Evolutionary conservation across 1,140 invertebrate species (phyloP).

Genomic region (Drosophila baimaii): DNA sequence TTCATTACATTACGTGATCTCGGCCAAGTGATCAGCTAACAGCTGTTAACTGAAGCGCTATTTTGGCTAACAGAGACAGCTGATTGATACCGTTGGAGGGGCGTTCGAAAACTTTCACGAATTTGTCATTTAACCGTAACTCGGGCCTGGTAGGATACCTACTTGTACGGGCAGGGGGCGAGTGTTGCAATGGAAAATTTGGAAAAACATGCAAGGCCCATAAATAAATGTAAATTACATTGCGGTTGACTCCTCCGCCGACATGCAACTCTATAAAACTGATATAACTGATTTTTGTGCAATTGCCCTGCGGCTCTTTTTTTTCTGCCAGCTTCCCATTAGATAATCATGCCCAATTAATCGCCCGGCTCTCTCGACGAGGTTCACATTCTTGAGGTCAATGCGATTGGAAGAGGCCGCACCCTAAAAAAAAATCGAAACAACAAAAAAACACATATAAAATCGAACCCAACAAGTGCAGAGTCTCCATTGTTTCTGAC

Average conservation of each 20-base stretch:
- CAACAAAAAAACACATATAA: constrained; percentile 9
- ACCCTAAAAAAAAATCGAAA: constrained; percentile 31
- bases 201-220: constrained; percentile 36
- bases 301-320: constrained; percentile 18
- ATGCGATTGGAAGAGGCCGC: constrained; percentile 45
- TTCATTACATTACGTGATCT: constrained; percentile 44
- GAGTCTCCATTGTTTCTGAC: constrained; percentile 67
- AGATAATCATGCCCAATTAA: constrained; percentile 51
- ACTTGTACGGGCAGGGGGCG: background rate
- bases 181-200: constrained; percentile 31
- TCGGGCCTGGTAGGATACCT: constrained; percentile 1
- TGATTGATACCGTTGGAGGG: constrained; percentile 29
- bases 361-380: constrained; percentile 22
- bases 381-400: constrained; percentile 60
- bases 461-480: constrained; percentile 61
- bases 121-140: constrained; percentile 40
- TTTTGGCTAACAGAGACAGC: constrained; percentile 24
- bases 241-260: constrained; percentile 36
- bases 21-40: constrained; percentile 29
- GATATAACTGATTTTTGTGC: constrained; percentile 24
- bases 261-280: constrained; percentile 34
- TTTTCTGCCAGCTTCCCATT: constrained; percentile 33
- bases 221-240: constrained; percentile 43
- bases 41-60: constrained; percentile 25
- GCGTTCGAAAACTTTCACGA: constrained; percentile 55